Evolutionary conservation across 2,797 vertebrate species (phyloP).

Genomic region (Hydrophis major): DNA sequence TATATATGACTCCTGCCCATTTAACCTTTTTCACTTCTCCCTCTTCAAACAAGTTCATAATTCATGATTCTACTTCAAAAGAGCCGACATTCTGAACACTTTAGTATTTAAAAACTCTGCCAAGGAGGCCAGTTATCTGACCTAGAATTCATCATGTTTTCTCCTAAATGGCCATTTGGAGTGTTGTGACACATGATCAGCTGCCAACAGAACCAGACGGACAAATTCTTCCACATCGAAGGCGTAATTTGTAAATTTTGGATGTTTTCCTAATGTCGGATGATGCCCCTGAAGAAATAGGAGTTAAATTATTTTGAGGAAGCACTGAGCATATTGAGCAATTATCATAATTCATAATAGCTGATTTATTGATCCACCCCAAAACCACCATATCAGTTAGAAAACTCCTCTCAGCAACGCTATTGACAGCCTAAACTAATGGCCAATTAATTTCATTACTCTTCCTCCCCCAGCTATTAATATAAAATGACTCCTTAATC

Average conservation of each 20-base stretch:
- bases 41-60: neutral
- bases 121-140: slow-evolving; percentile 18
- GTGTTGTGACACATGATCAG: slow-evolving; percentile 81
- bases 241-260: slow-evolving; percentile 97
- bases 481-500: slow-evolving; percentile 24
- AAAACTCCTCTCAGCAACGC: slow-evolving; percentile 18
- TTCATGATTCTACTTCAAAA: neutral
- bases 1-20: neutral
- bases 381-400: slow-evolving; percentile 40
- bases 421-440: slow-evolving; percentile 47
- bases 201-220: slow-evolving; percentile 85
- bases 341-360: slow-evolving; percentile 45
- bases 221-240: slow-evolving; percentile 93
- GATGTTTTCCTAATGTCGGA: slow-evolving; percentile 93
- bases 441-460: slow-evolving; percentile 58
- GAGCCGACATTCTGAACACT: neutral
- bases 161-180: slow-evolving; percentile 78
- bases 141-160: slow-evolving; percentile 84
- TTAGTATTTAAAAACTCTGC: slow-evolving; percentile 11
- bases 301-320: slow-evolving; percentile 37
- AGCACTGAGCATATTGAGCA: slow-evolving; percentile 21
- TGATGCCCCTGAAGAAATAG: slow-evolving; percentile 86
- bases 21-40: neutral
- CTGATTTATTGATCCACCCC: slow-evolving; percentile 45
- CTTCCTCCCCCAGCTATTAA: slow-evolving; percentile 39